Base-by-base conservation (phyloP, 2,888 invertebrate species). In the Orchestes rusci region DNA sequence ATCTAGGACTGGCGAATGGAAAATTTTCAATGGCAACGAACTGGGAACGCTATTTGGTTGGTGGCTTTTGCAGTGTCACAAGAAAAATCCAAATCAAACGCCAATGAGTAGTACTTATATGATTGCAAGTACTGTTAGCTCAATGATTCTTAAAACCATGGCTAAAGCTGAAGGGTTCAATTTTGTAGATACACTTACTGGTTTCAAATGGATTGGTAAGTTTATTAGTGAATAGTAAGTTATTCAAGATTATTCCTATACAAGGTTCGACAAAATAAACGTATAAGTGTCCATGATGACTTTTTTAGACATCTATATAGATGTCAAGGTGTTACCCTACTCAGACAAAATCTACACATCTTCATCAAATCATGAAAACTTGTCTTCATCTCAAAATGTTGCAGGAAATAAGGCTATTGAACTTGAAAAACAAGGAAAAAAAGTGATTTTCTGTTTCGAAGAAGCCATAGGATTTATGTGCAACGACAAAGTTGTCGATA, bases 381-480 rank as follows among this genome's bases (percentile, higher is more conserved):
- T n/a, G n/a, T n/a, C n/a, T n/a, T n/a, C n/a, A n/a, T n/a, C n/a
- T n/a, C n/a, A n/a, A n/a, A n/a, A n/a, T n/a, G n/a, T 38, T 56
- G 18, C 62, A 79, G 79, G 79, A 3, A 97, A 96, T 68, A 78
- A 78, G 59, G 76, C 87, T 0, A 71, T 82, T 19, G 79, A 91
- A 4, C 69, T 94, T 41, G 68, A 82, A 23, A 70, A 77, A 44
- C 68, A 81, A 42, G 85, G 82, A 18, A 87, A 89, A 58, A 69
- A 72, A 7, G 87, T 95, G 0, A 66, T 99, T 39, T 93, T 96
- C 69, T 94, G 95, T 1, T 99, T 88, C 68, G 99, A 99, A 65
- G 99, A 99, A 70, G 96, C 97, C 1, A 96, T 99, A 62, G 99
- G 96, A 0, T 97, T 89, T 64, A 96, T 99, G 96, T 88, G 89